Conservation (phyloP, 2,888 invertebrate genomes). For the Sacculina carcini region DNA sequence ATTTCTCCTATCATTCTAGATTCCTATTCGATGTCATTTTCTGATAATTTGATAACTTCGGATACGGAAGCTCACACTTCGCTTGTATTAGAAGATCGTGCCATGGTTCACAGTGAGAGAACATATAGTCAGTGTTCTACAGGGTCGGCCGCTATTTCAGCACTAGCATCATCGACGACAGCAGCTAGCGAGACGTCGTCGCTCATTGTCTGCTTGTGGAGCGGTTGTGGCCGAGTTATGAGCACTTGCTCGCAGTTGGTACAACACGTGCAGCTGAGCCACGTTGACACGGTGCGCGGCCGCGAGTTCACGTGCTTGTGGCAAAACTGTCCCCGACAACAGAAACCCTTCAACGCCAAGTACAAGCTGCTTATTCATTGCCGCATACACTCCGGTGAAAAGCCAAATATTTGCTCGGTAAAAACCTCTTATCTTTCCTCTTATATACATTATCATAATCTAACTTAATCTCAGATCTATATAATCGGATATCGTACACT, state of each 20-base stretch:
- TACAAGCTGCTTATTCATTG: conserved; percentile 92
- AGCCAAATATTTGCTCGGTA: conserved; percentile 91
- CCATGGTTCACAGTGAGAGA: too few relatives aligned
- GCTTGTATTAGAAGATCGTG: too few relatives aligned
- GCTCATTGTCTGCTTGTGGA: conserved; percentile 79
- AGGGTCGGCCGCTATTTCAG: too few relatives aligned
- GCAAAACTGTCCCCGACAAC: conserved; percentile 65
- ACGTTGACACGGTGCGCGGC: conserved; percentile 29
- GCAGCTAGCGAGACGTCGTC: too few relatives aligned
- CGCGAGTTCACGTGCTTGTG: conserved; percentile 81
- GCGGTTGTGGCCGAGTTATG: conserved; percentile 52
- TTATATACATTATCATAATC: neutral
- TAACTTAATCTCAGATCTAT: neutral
- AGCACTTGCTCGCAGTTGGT: conserved; percentile 44
- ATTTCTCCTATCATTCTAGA: too few relatives aligned
- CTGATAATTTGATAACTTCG: too few relatives aligned
- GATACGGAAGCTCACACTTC: too few relatives aligned
- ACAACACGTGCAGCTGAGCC: conserved; percentile 51
- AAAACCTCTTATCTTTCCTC: conserved; percentile 23
- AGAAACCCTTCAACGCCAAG: conserved; percentile 82
- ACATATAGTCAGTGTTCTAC: too few relatives aligned
- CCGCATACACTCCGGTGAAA: conserved; percentile 92
- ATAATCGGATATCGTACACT: neutral
- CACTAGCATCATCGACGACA: too few relatives aligned
- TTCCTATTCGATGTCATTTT: too few relatives aligned